Base-by-base conservation (phyloP, 2,797 vertebrate species). In the Gymnothorax javanicus region DNA sequence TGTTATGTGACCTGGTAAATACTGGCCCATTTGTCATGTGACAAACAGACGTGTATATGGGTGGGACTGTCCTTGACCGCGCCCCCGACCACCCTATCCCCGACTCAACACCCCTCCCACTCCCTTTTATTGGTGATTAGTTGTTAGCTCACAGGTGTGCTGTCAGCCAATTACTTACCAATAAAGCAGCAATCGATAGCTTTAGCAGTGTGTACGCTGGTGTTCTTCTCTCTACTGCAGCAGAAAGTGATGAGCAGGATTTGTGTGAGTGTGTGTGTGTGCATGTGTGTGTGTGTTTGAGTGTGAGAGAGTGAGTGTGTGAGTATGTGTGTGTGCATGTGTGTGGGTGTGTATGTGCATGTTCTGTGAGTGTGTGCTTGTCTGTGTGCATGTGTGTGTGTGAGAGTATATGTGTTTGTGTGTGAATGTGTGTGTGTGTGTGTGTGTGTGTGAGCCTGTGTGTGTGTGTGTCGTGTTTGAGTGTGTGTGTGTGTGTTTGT, bases 131-230 rank as follows among this genome's bases (percentile, higher is more conserved):
- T 94, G 94, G 91, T 91, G 93, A 43, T 43, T 43, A 43, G 33
- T 43, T 43, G 33, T 43, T 43, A 43, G 33, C 93, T 81, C 94
- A 90, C 94, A 94, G 94, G 94, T 94, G 93, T 93, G 86, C 85
- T 85, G 86, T 60, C 88, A 87, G 79, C 77, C 87, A 90, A 87
- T 90, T 89, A 90, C 89, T 85, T 87, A 71, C 75, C 75, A 79
- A 50, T 79, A 75, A 75, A 92, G 91, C 90, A 93, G 94, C 94
- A 94, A 93, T 93, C 94, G 94, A 91, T 94, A 92, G 93, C 92
- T 94, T 94, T 95, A 94, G 94, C 92, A 94, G 93, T 93, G 93
- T 94, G 95, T 95, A 94, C 94, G 95, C 94, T 95, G 95, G 94
- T 94, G 94, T 95, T 95, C 94, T 94, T 92, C 91, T 88, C 83